Base-by-base conservation (phyloP, 1,140 invertebrate genomes). In the Microplitis demolitor region DNA sequence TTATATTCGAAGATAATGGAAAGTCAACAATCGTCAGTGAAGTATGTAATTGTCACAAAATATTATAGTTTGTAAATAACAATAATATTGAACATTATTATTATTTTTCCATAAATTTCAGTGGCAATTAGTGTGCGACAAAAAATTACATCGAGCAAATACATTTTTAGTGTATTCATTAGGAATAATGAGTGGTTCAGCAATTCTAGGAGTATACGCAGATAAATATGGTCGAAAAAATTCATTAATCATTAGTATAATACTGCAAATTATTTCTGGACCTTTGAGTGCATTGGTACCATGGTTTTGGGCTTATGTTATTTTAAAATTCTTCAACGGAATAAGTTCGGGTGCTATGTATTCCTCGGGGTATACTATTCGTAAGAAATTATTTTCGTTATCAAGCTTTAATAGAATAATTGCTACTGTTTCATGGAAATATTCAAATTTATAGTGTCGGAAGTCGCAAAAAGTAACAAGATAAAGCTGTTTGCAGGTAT, bases 401-500 rank as follows among this genome's bases (percentile, higher is more conserved):
- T 45, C 4, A 6, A 9, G 6, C 6, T 45, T 45, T 45, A 45
- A 45, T 11, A 45, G 6, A 45, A 45, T 9, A 11, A 45, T 45
- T 45, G 0, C 13, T 0, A 56, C 34, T 31, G 2, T 37, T 39
- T 13, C 2, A 34, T 33, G 33, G 24, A 9, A 11, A 54, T 0
- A 51, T 24, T 54, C 2, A 13, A 13, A 35, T 54, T 24, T 54
- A 0, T 56, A 92, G 91, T 92, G 72, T 89, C 91, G 45, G 92
- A 93, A 80, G 88, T 90, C 71, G 88, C 91, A 9, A 88, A 88
- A 61, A 84, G 89, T 16, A 87, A 89, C 66, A 88, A 89, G 77
- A 86, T 92, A 71, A 89, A 90, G 3, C 88, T 89, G 78, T 88
- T 91, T 84, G 91, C 89, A 0, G 88, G 91, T 67, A 87, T 89